A percentile compares a stretch with the other conserved stretches of the same genome.
Evolutionary conservation across 2,113 vertebrate genomes (phyloP).

Genomic region (Scophthalmus maximus): DNA sequence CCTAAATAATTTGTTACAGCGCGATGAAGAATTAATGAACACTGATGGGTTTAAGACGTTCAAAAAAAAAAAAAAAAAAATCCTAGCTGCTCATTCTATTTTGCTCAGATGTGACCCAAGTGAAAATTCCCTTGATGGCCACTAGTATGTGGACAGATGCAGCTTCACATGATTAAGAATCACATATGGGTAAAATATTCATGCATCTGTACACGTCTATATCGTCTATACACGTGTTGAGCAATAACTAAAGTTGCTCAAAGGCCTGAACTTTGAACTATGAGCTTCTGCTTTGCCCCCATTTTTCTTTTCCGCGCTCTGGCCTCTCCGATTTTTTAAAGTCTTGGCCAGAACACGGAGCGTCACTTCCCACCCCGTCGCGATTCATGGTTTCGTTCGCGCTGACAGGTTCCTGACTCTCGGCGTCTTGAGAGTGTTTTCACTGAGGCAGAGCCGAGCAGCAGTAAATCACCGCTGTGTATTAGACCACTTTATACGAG

Average conservation of each 20-base stretch:
- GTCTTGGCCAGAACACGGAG: no score
- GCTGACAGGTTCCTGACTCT: neutral
- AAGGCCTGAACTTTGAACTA: no score
- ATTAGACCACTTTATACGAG: neutral
- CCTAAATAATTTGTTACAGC: conserved; percentile 34
- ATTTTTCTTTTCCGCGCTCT: no score
- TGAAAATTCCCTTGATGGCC: neutral
- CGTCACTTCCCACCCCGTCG: no score
- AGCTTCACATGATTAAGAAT: no score
- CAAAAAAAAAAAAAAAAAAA: neutral
- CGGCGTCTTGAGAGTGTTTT: neutral
- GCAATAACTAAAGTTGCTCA: no score
- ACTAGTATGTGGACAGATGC: neutral
- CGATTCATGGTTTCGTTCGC: conserved; percentile 42
- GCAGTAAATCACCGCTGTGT: conserved; percentile 14
- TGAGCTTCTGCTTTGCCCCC: no score
- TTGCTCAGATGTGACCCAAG: neutral
- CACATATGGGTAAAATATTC: no score
- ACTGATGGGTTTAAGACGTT: conserved; percentile 4
- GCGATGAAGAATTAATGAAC: conserved; percentile 41
- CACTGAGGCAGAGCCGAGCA: neutral
- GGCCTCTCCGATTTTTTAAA: no score
- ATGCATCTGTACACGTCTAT: no score
- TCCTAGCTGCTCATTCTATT: neutral
- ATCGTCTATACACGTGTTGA: no score